Base-by-base conservation (phyloP, 2,113 vertebrate species). In the Tretioscincus oriximinensis region DNA sequence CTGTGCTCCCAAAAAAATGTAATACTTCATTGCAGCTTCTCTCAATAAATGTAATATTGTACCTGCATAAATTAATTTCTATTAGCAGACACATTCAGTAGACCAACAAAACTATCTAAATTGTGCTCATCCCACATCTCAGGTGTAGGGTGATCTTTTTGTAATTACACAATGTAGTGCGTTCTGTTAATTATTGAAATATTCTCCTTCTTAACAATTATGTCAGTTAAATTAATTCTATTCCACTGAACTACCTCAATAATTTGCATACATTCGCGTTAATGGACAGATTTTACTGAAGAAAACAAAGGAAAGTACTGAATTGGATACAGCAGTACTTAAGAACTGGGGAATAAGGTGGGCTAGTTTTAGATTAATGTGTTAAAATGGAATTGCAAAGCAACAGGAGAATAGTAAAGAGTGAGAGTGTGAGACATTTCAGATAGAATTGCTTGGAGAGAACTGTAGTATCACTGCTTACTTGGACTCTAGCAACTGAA, bases 401-500 rank as follows among this genome's bases (percentile, higher is more conserved):
- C 31, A 22, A 14, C 31, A 35, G 14, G 28, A 21, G 31, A 41
- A 70, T 24, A 4, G 4, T 7, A 24, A 70, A 70, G 35, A 70
- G 35, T 4, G 5, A 35, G 31, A 9, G 2, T 35, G 18, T 26
- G 28, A 21, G 31, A 21, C 35, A 3, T 20, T 20, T 28, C 71
- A 20, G 10, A 5, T 3, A 2, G 28, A 31, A 9, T 60, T n/a
- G 54, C 22, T 1, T 68, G 47, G 60, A 69, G 5, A 24, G 11
- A 73, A 49, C 24, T 69, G 49, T 69, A 11, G 65, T 91, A 83
- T 91, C 61, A 89, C 93, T 95, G 89, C 94, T 96, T 92, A 99
- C 98, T 90, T 93, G 61, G 97, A 97, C 92, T 99, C 97, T 7
- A 99, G 94, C 26, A 93, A 93, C 82, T 95, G 95, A 83, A 98